Evolutionary conservation across 2,888 invertebrate genomes (phyloP), one percentile per base, ranked within the genome.

Genomic region (Hirtodrosophila alboralis): DNA sequence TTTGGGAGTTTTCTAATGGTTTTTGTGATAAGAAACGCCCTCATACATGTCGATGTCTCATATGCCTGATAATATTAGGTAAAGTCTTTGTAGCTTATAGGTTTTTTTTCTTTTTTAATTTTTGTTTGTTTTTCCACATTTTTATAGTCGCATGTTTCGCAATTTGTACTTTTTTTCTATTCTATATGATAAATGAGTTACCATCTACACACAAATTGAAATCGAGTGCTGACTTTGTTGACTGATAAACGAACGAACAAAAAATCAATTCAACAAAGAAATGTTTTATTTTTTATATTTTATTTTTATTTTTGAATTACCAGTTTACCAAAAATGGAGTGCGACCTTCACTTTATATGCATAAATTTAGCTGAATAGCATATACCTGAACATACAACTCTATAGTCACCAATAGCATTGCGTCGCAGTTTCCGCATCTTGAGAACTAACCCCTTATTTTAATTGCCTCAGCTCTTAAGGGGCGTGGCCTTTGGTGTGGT

Each of bases 251-350:
- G 38, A 58, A 47, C 13, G 43, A 53, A 53, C 59, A n/a, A n/a
- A n/a, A n/a, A n/a, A n/a, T n/a, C n/a, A n/a, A n/a, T 21, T 21
- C 45, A 34, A 45, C 10, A 37, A 28, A 36, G n/a, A 66, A 58
- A 40, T 53, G 21, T 64, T 33, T 34, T 44, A 43, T 36, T 26
- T 6, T 51, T 36, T 30, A 27, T 16, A 12, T 8, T 23, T 18
- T 18, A 8, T 21, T 31, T 43, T 45, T 9, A 13, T 41, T 41
- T 43, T 27, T 14, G 40, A 14, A 36, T 36, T 69, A 52, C 84
- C 60, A 77, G 74, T 84, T 81, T 66, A 37, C 45, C 53, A 38
- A 80, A 78, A 77, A 84, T 84, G 71, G 75, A 80, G 81, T 41
- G 43, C 36, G 30, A 40, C 52, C 67, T 71, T 75, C 58, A 49